Evolutionary conservation across 2,888 invertebrate species (phyloP).

Genomic region (Agrotis ipsilon): DNA sequence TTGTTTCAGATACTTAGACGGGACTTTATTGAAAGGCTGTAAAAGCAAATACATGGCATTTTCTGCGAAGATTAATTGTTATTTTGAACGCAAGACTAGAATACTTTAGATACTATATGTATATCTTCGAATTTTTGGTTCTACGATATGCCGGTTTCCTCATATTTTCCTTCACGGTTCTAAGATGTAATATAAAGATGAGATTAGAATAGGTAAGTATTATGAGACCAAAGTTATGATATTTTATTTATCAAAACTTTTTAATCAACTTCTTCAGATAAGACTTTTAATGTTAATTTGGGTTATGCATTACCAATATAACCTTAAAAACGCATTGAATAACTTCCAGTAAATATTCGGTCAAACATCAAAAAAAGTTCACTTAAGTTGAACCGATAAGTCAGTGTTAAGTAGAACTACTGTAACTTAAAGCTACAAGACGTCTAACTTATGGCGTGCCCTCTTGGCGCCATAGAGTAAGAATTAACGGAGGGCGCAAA

Average conservation of each 20-base stretch:
- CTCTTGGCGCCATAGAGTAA: constrained; percentile 68
- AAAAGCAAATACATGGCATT: background rate
- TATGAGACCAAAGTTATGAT: too few relatives aligned
- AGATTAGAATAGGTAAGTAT: too few relatives aligned
- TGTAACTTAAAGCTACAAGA: constrained; percentile 72
- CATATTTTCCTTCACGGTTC: too few relatives aligned
- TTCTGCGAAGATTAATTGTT: background rate
- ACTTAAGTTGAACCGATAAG: constrained; percentile 68
- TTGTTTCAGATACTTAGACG: background rate
- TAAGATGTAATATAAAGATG: too few relatives aligned
- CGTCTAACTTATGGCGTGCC: constrained; percentile 77
- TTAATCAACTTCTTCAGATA: background rate
- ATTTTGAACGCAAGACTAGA: too few relatives aligned
- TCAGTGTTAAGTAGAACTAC: constrained; percentile 75
- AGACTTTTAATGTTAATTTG: background rate
- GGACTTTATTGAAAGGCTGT: background rate
- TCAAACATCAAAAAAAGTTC: constrained; percentile 59
- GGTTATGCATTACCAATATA: background rate
- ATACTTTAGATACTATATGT: too few relatives aligned
- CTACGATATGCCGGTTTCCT: too few relatives aligned
- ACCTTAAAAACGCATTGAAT: background rate
- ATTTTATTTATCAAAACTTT: too few relatives aligned
- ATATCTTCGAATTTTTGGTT: too few relatives aligned
- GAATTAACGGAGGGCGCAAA: constrained; percentile 7
- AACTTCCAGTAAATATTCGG: constrained; percentile 45